Percentiles rank a stretch among this genome's conserved stretches.
phyloP scores from a whole-genome alignment of 2,888 invertebrate species.

The Chesias legatella region DNA sequence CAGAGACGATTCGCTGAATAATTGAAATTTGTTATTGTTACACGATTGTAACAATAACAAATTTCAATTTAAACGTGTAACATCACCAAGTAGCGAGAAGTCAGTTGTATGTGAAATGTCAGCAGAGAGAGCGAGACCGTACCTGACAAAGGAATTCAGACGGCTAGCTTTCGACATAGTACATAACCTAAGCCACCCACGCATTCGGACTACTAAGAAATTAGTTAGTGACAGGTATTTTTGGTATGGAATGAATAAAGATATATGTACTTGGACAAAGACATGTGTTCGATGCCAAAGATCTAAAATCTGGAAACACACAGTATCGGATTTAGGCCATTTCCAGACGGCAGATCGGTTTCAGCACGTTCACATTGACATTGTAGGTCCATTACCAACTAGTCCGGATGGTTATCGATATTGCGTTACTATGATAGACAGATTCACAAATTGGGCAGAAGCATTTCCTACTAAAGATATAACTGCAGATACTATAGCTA shows the following conservation, averaged over 20 bases:
- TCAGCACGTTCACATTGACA: too few relatives aligned
- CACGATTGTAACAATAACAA: constrained; percentile 5
- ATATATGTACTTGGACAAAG: constrained; percentile 11
- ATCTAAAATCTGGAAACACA: constrained; percentile 17
- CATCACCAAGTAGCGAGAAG: constrained; percentile 4
- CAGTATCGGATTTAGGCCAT: constrained; percentile 7
- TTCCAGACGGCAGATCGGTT: constrained; percentile 14
- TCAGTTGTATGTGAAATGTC: constrained; percentile 24
- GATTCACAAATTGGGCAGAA: constrained; percentile 31
- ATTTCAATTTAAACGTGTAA: constrained; percentile 12
- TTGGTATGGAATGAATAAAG: constrained; percentile 5
- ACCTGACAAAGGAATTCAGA: constrained; percentile 10
- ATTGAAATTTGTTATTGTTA: too few relatives aligned
- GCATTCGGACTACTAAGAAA: constrained; percentile 1
- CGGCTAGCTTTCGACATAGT: constrained; percentile 3
- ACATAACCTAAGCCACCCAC: constrained; percentile 14
- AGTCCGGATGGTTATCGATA: constrained; percentile 21
- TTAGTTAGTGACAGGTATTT: constrained; percentile 10
- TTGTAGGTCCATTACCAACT: constrained; percentile 29
- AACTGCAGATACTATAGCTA: constrained; percentile 23
- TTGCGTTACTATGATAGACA: constrained; percentile 28
- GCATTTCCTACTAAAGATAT: constrained; percentile 25
- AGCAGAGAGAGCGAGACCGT: constrained; percentile 9
- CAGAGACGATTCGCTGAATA: too few relatives aligned
- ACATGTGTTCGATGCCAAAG: constrained; percentile 22